Conservation (phyloP, 2,888 invertebrate genomes). For the Nineta flava region DNA sequence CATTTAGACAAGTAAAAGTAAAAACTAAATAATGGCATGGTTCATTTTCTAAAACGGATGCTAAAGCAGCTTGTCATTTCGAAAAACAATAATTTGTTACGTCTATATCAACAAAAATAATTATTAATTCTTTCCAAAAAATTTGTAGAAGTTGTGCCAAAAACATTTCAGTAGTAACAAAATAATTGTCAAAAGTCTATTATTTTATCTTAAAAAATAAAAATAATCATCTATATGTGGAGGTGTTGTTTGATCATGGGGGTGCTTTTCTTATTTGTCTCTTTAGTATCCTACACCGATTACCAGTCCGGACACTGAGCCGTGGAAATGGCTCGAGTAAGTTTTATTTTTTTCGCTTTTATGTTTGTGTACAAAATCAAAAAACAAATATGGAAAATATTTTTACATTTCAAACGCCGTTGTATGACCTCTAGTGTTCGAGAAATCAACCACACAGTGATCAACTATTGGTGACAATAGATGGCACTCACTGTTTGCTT, state of each 20-base stretch:
- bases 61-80: no score
- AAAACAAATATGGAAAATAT: no score
- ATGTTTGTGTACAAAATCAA: not conserved
- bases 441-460: no score
- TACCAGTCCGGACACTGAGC: constrained; percentile 77
- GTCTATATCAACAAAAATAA: not conserved
- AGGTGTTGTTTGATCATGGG: not conserved
- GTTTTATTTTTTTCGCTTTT: constrained; percentile 24
- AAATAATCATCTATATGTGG: not conserved
- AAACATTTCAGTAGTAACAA: not conserved
- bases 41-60: no score
- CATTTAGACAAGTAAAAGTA: no score
- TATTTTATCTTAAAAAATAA: not conserved
- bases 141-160: not conserved
- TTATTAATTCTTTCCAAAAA: not conserved
- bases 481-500: no score
- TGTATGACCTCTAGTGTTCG: no score
- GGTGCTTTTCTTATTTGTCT: constrained; percentile 13
- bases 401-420: no score
- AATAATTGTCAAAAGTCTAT: not conserved
- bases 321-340: constrained; percentile 84
- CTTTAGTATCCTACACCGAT: constrained; percentile 75
- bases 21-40: no score
- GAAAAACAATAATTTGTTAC: not conserved
- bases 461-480: no score